phyloP scores from a whole-genome alignment of 2,113 vertebrate species.

The Rhombomys opimus region DNA sequence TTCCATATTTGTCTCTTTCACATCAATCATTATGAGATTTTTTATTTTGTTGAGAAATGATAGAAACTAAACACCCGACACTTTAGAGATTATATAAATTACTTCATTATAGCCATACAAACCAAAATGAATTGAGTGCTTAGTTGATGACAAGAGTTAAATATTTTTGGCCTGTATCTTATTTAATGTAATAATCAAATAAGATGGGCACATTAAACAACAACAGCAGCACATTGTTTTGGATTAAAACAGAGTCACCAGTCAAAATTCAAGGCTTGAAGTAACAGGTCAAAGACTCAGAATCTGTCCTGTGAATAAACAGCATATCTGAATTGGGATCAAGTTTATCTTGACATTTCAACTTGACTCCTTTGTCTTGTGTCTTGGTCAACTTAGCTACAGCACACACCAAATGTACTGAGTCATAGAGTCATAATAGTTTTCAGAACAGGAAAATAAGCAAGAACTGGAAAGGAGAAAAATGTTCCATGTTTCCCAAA shows the following conservation, averaged over 20 bases:
- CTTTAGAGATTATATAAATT: background rate
- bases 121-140: background rate
- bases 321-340: background rate
- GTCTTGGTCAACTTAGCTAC: background rate
- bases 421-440: background rate
- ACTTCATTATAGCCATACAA: background rate
- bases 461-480: background rate
- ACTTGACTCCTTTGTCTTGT: background rate
- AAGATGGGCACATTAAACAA: background rate
- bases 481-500: background rate
- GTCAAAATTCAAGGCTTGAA: background rate
- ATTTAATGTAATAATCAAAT: background rate
- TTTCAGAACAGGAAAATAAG: background rate
- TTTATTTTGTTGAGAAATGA: background rate
- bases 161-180: background rate
- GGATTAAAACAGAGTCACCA: background rate
- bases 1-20: background rate
- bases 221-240: background rate
- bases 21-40: background rate
- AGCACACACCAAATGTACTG: background rate
- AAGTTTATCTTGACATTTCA: background rate
- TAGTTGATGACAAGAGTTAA: background rate
- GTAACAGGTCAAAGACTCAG: background rate
- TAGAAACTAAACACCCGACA: fast-evolving
- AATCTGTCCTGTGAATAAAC: background rate